phyloP scores from a whole-genome alignment of 2,113 vertebrate species.

The Cyprinodon tularosa region DNA sequence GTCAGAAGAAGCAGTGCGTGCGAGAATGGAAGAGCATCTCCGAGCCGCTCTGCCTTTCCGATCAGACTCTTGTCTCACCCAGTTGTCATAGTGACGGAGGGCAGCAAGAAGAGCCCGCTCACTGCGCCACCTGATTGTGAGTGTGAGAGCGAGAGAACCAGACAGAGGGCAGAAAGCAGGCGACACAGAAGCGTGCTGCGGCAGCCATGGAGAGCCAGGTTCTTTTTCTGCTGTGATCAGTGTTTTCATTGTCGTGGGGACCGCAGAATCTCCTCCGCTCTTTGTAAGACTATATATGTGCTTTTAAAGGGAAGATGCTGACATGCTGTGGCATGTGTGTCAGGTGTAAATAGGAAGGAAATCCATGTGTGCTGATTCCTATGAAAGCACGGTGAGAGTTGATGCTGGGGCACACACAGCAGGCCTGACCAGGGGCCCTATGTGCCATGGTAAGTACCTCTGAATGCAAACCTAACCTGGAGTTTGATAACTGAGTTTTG shows the following conservation, averaged over 20 bases:
- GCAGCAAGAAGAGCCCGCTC: conserved; percentile 61
- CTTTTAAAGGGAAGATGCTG: conserved; percentile 42
- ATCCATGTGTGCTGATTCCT: conserved; percentile 36
- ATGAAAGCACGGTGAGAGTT: conserved; percentile 38
- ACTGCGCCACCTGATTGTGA: conserved; percentile 70
- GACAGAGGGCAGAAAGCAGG: conserved; percentile 56
- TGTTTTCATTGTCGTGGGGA: conserved; percentile 64
- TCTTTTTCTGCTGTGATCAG: conserved; percentile 64
- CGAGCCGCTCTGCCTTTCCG: conserved; percentile 48
- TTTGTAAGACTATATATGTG: conserved; percentile 19
- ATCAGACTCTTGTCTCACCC: conserved; percentile 56
- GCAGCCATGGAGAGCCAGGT: conserved; percentile 58
- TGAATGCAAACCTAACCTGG: conserved; percentile 19
- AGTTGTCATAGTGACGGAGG: conserved; percentile 84
- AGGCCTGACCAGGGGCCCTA: conserved; percentile 58
- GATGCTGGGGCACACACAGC: conserved; percentile 58
- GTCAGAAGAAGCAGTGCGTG: conserved; percentile 29
- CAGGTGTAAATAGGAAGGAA: conserved; percentile 58
- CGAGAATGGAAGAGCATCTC: conserved; percentile 34
- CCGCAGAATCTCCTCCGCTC: conserved; percentile 44
- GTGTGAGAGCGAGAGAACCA: conserved; percentile 29
- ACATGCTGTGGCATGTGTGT: conserved; percentile 35
- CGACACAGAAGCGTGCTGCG: conserved; percentile 67
- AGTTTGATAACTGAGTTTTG: conserved; percentile 21
- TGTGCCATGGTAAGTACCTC: conserved; percentile 75